Base-by-base conservation (phyloP, 2,888 invertebrate species). In the Dicyrtoma fusca region DNA sequence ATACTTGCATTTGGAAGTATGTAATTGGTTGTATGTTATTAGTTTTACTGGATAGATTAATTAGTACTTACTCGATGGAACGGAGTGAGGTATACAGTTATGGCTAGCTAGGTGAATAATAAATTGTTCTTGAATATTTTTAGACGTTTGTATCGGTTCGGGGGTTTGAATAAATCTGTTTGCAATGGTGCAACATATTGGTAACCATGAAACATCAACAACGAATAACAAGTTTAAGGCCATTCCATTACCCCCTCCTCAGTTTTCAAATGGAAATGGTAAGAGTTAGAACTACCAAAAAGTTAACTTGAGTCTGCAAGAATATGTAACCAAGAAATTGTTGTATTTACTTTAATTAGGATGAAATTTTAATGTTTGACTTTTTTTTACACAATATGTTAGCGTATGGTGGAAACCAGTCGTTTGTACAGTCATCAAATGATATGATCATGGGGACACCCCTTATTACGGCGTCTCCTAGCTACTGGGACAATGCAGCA, bases 351-450 rank as follows among this genome's bases (percentile, higher is more conserved):
- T 1, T 62, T 34, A 1, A 19, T 44, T 14, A 17, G 17, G 26
- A 14, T 25, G 25, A 21, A 26, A 44, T 42, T 19, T 17, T 62
- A 11, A 6, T 42, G 10, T 42, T 42, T 10, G 17, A 62, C 23
- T 6, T 21, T 8, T 45, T 63, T 65, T 8, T 49, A 14, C 19
- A 23, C 13, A 49, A 26, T 47, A 14, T 66, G 69, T 13, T 25
- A 78, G 79, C 79, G 0, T 79, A 68, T 62, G 79, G 79, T 21
- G 79, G 79, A 21, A 78, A 79, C 61, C 79, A 78, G 42, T 76
- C 78, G 0, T 79, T 75, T 65, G 51, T 69, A 4, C 74, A 71
- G 17, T 63, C 69, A 25, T 53, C 69, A 8, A 64, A 47, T 51
- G 66, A 66, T 26, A n/a, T 59, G 1, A 68, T 66, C 1, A 44